Conservation (phyloP, 1,140 invertebrate species). For the Ips typographus region DNA sequence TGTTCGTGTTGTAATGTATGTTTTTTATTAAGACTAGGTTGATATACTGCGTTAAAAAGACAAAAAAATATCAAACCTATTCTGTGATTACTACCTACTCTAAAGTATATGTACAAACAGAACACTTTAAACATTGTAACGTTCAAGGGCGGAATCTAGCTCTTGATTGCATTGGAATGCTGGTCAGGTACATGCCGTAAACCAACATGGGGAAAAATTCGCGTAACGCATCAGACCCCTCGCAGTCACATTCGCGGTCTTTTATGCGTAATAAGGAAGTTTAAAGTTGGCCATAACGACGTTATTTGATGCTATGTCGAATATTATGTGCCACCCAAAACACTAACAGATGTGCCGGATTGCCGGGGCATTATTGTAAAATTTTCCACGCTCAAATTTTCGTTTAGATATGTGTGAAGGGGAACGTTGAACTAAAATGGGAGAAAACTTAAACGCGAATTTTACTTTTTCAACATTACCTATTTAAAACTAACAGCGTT, state of each 20-base stretch:
- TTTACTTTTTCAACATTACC: too few species aligned
- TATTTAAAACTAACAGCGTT: too few species aligned
- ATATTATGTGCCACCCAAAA: constrained; percentile 29
- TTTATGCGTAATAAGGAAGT: constrained; percentile 34
- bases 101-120: too few species aligned
- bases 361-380: constrained; percentile 31
- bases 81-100: too few species aligned
- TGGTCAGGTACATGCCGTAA: constrained; percentile 27
- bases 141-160: too few species aligned
- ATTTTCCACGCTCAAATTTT: constrained; percentile 22
- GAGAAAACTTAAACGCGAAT: too few species aligned
- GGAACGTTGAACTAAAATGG: background rate
- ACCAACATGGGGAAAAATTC: constrained; percentile 22
- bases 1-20: too few species aligned
- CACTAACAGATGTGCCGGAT: constrained; percentile 27
- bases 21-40: too few species aligned
- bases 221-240: constrained; percentile 18
- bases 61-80: too few species aligned
- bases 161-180: constrained; percentile 18
- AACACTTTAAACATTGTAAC: too few species aligned
- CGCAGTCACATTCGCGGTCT: constrained; percentile 17
- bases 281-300: constrained; percentile 24
- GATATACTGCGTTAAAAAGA: too few species aligned
- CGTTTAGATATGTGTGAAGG: constrained; percentile 10
- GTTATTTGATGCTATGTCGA: constrained; percentile 21